A percentile compares a stretch with the other conserved stretches of the same genome.
Evolutionary conservation across 2,888 invertebrate genomes (phyloP).

Genomic region (Meloe dianella): DNA sequence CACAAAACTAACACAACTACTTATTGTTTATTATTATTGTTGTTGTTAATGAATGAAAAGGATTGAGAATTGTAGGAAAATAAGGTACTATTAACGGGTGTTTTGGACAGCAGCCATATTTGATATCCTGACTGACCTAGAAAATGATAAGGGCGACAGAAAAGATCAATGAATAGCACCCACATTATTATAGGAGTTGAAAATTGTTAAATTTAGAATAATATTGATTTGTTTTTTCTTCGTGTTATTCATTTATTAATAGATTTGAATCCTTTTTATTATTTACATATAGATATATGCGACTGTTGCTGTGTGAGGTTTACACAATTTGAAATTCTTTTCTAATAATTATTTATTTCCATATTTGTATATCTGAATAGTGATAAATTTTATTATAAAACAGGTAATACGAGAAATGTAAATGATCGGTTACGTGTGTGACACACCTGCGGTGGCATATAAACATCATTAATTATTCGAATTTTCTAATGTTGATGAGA

Average conservation of each 20-base stretch:
- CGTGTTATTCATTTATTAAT: no score
- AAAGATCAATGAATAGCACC: conserved; percentile 46
- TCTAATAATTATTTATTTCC: not conserved
- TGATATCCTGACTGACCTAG: conserved; percentile 33
- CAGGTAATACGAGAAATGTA: conserved; percentile 5
- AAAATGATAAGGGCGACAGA: conserved; percentile 26
- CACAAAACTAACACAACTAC: conserved; percentile 11
- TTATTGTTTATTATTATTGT: not conserved
- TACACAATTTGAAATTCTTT: no score
- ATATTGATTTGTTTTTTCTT: no score
- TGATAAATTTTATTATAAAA: not conserved
- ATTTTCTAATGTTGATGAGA: not conserved
- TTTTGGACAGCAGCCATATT: conserved; percentile 43
- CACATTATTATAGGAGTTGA: conserved; percentile 24
- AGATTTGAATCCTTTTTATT: no score
- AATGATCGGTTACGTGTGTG: not conserved
- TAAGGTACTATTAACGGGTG: not conserved
- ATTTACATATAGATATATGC: no score
- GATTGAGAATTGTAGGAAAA: not conserved
- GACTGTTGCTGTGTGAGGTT: no score
- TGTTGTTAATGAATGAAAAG: not conserved
- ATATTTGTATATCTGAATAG: not conserved
- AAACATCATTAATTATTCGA: not conserved
- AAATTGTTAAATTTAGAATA: not conserved
- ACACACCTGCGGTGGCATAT: not conserved